A percentile compares a stretch with the other conserved stretches of the same genome.
Evolutionary conservation across 2,797 vertebrate genomes (phyloP).

Genomic region (Odontamblyopus lacepedii): DNA sequence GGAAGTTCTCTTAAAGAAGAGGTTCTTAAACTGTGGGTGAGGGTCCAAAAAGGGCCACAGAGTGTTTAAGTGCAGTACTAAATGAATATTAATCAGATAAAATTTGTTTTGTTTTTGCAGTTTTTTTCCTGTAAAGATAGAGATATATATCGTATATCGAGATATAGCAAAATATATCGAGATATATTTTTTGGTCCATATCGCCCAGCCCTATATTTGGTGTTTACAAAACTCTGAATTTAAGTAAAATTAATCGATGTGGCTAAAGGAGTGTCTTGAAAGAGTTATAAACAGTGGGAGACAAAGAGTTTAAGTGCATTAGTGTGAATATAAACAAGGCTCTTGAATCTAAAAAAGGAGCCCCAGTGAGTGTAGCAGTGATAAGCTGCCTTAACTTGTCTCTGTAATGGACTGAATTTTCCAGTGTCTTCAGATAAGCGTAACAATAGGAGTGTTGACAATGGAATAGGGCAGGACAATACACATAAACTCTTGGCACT

Average conservation of each 20-base stretch:
- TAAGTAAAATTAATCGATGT: constrained; percentile 17
- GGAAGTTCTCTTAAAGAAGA: too few relatives aligned
- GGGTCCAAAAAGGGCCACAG: too few relatives aligned
- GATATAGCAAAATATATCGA: too few relatives aligned
- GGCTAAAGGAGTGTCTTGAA: neutral
- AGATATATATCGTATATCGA: too few relatives aligned
- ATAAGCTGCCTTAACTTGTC: constrained; percentile 38
- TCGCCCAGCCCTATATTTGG: too few relatives aligned
- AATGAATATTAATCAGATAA: too few relatives aligned
- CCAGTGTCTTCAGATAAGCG: constrained; percentile 52
- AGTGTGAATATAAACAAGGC: constrained; percentile 31
- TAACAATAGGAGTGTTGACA: constrained; percentile 19
- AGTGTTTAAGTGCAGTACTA: too few relatives aligned
- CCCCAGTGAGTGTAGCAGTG: constrained; percentile 24
- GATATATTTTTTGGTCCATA: too few relatives aligned
- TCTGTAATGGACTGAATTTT: constrained; percentile 40
- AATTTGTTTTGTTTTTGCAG: too few relatives aligned
- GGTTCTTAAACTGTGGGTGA: too few relatives aligned
- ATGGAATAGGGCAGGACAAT: neutral
- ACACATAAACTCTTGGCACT: neutral
- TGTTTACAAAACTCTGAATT: constrained; percentile 31
- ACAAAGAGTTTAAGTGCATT: constrained; percentile 8
- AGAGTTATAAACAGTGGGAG: constrained; percentile 1
- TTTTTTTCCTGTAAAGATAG: too few relatives aligned
- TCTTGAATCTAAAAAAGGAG: constrained; percentile 31